A percentile compares a stretch with the other conserved stretches of the same genome.
Conservation (phyloP, 2,797 vertebrate genomes). For the Hippoglossus hippoglossus region DNA sequence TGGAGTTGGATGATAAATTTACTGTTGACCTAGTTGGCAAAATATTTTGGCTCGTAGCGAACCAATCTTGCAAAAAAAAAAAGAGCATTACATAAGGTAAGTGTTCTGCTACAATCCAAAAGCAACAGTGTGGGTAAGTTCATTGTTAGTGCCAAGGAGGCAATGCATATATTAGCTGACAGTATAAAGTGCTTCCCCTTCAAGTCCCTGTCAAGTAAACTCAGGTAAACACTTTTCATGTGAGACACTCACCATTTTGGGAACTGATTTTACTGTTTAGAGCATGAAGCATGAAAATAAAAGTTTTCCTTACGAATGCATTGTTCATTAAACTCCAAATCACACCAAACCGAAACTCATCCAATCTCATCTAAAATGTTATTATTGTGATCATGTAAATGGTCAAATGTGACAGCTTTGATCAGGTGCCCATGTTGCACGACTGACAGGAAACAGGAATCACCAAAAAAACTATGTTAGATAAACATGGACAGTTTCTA, state of each 20-base stretch:
- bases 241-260: not conserved
- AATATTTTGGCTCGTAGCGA: constrained; percentile 6
- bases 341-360: not conserved
- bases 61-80: constrained; percentile 25
- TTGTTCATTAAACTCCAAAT: not conserved
- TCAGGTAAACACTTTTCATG: constrained; percentile 17
- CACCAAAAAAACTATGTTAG: constrained; percentile 30
- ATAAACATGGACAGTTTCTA: constrained; percentile 38
- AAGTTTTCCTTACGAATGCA: not conserved
- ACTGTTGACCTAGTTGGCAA: constrained; percentile 54
- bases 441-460: constrained; percentile 16
- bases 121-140: constrained; percentile 25
- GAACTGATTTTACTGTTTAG: constrained; percentile 15
- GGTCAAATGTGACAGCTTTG: not conserved
- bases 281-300: not conserved
- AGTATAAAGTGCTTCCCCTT: not conserved
- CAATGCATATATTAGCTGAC: constrained; percentile 7
- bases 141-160: constrained; percentile 19
- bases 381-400: not conserved
- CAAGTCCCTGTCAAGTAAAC: not conserved
- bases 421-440: not conserved
- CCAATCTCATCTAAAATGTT: not conserved
- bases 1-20: constrained; percentile 21
- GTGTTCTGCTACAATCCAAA: constrained; percentile 37
- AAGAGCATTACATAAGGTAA: constrained; percentile 16